Evolutionary conservation across 2,888 invertebrate species (phyloP).

Genomic region (Drosophila nr. perissopoda): DNA sequence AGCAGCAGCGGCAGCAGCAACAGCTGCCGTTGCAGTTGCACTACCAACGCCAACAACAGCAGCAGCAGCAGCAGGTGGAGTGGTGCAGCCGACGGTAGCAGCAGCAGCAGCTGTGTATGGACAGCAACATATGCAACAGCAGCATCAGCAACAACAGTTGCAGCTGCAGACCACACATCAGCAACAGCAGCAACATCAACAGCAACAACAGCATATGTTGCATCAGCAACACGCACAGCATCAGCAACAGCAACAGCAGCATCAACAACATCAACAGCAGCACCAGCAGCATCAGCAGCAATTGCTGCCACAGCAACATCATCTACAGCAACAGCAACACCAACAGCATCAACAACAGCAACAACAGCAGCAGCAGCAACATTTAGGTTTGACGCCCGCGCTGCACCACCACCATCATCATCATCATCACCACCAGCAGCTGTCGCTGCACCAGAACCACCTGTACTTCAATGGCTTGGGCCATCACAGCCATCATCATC

Average conservation of each 20-base stretch:
- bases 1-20: slow-evolving; percentile 69
- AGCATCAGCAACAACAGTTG: slow-evolving; percentile 49
- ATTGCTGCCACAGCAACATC: slow-evolving; percentile 53
- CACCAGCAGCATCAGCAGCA: slow-evolving; percentile 47
- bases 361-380: slow-evolving; percentile 45
- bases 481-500: slow-evolving; percentile 78
- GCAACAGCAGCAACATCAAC: slow-evolving; percentile 57
- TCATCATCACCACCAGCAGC: slow-evolving; percentile 73
- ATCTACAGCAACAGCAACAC: slow-evolving; percentile 42
- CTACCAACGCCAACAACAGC: slow-evolving; percentile 56
- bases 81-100: slow-evolving; percentile 47
- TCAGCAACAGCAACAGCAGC: slow-evolving; percentile 40
- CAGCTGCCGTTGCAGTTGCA: slow-evolving; percentile 59
- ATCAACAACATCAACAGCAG: slow-evolving; percentile 42
- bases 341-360: slow-evolving; percentile 40
- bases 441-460: slow-evolving; percentile 77
- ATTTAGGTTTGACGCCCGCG: slow-evolving; percentile 40
- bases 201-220: slow-evolving; percentile 57
- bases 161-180: slow-evolving; percentile 46
- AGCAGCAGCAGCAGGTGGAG: slow-evolving; percentile 61
- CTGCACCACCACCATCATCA: slow-evolving; percentile 49
- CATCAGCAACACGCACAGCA: slow-evolving; percentile 55
- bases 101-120: slow-evolving; percentile 41
- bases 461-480: slow-evolving; percentile 84
- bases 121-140: slow-evolving; percentile 51